Conservation (phyloP, 2,113 vertebrate genomes). For the Myotis lucifugus region DNA sequence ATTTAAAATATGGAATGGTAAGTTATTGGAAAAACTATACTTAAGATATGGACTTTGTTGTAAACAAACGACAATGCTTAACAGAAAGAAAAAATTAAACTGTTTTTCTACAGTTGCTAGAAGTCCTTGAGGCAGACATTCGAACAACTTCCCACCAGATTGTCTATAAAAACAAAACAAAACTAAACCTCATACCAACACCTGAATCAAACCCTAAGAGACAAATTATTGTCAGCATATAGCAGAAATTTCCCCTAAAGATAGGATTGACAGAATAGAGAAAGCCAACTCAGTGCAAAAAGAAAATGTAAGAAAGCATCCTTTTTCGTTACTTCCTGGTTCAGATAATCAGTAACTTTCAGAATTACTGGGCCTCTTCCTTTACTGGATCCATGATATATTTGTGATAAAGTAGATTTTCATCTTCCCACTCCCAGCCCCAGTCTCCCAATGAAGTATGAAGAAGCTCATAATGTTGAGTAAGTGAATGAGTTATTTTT, state of each 20-base stretch:
- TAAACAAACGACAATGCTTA: not conserved
- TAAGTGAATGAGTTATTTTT: not conserved
- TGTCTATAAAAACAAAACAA: conserved; percentile 37
- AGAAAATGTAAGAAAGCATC: not conserved
- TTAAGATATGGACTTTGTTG: not conserved
- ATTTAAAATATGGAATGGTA: conserved; percentile 72
- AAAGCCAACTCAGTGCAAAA: not conserved
- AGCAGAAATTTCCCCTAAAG: not conserved
- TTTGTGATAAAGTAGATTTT: not conserved
- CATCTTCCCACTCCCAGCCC: not conserved
- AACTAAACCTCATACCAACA: not conserved
- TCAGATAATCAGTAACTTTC: not conserved
- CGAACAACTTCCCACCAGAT: not conserved
- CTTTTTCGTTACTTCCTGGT: not conserved
- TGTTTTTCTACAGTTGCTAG: not conserved
- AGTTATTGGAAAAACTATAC: not conserved
- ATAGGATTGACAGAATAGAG: not conserved
- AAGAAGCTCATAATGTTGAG: not conserved
- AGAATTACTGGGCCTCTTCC: not conserved
- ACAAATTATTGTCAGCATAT: not conserved
- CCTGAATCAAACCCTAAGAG: not conserved
- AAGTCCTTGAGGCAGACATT: not conserved
- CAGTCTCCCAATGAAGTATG: not conserved
- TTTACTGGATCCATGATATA: not conserved
- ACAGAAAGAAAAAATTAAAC: not conserved